A percentile compares a stretch with the other conserved stretches of the same genome.
Conservation (phyloP, 37 sponge, comb jelly and placozoan genomes). For the Oopsacas minuta region DNA sequence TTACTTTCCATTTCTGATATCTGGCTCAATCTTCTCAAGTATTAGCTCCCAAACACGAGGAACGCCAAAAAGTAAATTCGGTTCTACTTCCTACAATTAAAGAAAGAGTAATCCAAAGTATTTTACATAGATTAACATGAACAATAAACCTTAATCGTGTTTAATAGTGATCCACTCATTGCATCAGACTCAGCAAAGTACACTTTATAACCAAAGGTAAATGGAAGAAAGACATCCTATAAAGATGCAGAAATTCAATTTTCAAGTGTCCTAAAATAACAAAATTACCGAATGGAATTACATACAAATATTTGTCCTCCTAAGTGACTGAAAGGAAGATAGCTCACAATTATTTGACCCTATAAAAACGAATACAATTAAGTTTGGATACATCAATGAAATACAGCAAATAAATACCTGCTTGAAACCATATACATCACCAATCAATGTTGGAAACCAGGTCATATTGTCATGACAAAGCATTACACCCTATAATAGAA, state of each 20-base stretch:
- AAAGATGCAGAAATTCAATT: too few relatives aligned
- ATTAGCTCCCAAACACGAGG: conserved; percentile 97
- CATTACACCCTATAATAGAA: conserved; percentile 68
- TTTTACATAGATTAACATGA: too few relatives aligned
- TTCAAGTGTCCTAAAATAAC: too few relatives aligned
- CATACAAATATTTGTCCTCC: conserved; percentile 63
- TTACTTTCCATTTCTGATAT: conserved; percentile 22
- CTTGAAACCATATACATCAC: background rate
- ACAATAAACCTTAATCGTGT: conserved; percentile 54
- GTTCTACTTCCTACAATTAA: conserved; percentile 60
- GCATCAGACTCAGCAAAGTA: conserved; percentile 92
- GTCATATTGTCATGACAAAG: conserved; percentile 80
- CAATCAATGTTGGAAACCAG: conserved; percentile 37
- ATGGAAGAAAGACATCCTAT: conserved; percentile 58
- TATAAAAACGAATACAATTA: background rate
- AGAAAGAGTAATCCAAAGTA: too few relatives aligned
- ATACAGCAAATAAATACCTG: background rate
- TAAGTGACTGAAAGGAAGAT: conserved; percentile 79
- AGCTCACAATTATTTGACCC: conserved; percentile 59
- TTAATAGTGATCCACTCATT: conserved; percentile 63
- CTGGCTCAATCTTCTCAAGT: conserved; percentile 43
- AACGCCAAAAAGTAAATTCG: conserved; percentile 84
- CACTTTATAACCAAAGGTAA: conserved; percentile 53
- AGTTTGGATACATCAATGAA: background rate
- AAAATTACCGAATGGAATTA: background rate